These are phyloP conservation scores for Takifugu ocellatus DNA, from an alignment of 2,797 vertebrate genomes.

Conservation along the genomic window DNA sequence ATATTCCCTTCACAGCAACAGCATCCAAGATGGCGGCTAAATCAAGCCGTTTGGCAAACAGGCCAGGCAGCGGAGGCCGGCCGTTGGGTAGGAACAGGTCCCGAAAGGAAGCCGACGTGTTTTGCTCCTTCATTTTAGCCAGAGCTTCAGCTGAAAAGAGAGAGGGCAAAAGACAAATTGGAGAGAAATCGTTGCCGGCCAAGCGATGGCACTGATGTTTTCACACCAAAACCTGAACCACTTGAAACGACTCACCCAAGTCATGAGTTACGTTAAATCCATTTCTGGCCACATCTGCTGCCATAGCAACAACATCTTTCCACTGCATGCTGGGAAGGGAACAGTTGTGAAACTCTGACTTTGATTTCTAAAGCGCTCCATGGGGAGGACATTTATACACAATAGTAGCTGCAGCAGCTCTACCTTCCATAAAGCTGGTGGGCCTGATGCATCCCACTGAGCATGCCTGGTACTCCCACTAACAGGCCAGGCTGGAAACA, in stretches of 20 bases:
- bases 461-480: conserved; percentile 92
- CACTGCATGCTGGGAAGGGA: conserved; percentile 80
- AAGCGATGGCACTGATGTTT: not conserved
- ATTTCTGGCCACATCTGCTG: conserved; percentile 83
- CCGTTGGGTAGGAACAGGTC: conserved; percentile 82
- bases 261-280: conserved; percentile 97
- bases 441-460: conserved; percentile 89
- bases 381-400: not conserved
- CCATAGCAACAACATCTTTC: conserved; percentile 85
- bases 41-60: conserved; percentile 80
- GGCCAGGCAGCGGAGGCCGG: conserved; percentile 79
- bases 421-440: conserved; percentile 95
- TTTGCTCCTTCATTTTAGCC: conserved; percentile 80
- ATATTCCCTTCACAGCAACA: conserved; percentile 78
- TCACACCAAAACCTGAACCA: no score
- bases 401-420: not conserved
- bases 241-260: conserved; percentile 77
- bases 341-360: not conserved
- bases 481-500: conserved; percentile 84
- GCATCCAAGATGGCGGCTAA: conserved; percentile 83
- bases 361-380: not conserved
- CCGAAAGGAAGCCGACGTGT: conserved; percentile 79
- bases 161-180: conserved; percentile 4
- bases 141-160: conserved; percentile 82
- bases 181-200: not conserved